Evolutionary conservation across 2,888 invertebrate genomes (phyloP), one percentile per base, ranked within the genome.

Genomic region (Plutella xylostella): DNA sequence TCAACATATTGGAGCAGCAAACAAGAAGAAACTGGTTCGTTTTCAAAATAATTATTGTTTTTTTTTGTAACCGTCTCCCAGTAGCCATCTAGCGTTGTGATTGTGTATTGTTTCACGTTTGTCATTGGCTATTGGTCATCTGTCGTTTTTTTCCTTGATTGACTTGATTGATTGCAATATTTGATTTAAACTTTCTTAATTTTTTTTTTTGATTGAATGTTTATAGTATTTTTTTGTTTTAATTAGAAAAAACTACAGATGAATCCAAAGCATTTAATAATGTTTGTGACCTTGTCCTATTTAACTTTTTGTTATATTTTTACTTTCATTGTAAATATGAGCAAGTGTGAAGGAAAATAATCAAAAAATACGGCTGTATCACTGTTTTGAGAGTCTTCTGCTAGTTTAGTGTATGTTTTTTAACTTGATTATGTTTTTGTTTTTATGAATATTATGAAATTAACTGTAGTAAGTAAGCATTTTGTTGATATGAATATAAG

Each of bases 281-380:
- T n/a, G n/a, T n/a, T n/a, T n/a, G n/a, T n/a, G n/a, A n/a, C n/a
- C n/a, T n/a, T n/a, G n/a, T n/a, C n/a, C n/a, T n/a, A n/a, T n/a
- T n/a, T n/a, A n/a, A n/a, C n/a, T n/a, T n/a, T n/a, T n/a, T n/a
- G n/a, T n/a, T n/a, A n/a, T n/a, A n/a, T n/a, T n/a, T n/a, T n/a
- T n/a, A n/a, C n/a, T n/a, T n/a, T 4, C 28, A 17, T 76, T 83
- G 80, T 82, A 79, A 79, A 79, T 83, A 80, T 72, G 68, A 78
- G 75, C 82, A 82, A 83, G 80, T 84, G 82, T 79, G 55, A 72
- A 78, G 68, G n/a, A 72, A 67, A 21, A 5, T 33, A 21, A 1
- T 33, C 14, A 4, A 71, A 75, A 64, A 43, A 38, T 33, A 40
- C 50, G 28, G 50, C 47, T 43, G 42, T 57, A 61, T 72, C 73